These are phyloP conservation scores for Dolichallabes microphthalmus DNA, from an alignment of 2,113 vertebrate genomes.

Conservation along the genomic window DNA sequence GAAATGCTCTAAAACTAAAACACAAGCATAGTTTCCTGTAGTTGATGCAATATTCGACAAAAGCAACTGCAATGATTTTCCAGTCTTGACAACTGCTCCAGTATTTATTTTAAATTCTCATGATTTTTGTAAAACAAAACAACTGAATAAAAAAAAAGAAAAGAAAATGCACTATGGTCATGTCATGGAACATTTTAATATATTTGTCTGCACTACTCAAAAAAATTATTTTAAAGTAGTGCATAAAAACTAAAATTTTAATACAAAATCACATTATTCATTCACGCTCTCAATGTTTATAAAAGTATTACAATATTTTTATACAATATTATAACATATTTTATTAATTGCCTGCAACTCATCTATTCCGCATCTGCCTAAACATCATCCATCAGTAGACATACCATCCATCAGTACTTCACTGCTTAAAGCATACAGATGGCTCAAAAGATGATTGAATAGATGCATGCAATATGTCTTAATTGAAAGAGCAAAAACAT, in stretches of 20 bases:
- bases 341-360: neutral
- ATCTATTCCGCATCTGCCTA: neutral
- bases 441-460: neutral
- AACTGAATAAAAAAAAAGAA: neutral
- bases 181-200: neutral
- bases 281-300: neutral
- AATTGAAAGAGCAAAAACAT: neutral
- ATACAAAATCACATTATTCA: neutral
- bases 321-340: too few species aligned
- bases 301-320: neutral
- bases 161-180: neutral
- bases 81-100: neutral
- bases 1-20: neutral
- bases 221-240: neutral
- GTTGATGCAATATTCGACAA: constrained; percentile 16
- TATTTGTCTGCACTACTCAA: too few species aligned
- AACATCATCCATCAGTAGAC: neutral
- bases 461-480: neutral
- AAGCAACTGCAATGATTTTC: neutral
- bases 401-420: neutral
- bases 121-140: neutral
- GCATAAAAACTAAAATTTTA: neutral
- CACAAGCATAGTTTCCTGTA: neutral
- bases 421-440: neutral
- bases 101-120: neutral